Conservation (phyloP, 2,888 invertebrate species). For the Cheilosia impressa region DNA sequence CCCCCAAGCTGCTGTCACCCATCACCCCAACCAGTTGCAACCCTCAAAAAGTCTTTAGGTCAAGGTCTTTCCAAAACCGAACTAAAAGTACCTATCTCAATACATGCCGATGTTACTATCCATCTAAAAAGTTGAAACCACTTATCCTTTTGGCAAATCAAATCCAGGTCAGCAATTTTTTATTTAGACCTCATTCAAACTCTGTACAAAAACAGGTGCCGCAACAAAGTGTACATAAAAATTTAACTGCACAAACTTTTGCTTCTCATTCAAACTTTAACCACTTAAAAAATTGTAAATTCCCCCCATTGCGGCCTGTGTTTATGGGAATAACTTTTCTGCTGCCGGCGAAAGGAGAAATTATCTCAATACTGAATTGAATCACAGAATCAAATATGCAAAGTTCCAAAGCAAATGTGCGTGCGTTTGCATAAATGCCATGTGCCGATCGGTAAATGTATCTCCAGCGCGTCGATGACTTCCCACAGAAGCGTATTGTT, state of each 20-base stretch:
- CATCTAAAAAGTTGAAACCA: background rate
- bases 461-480: background rate
- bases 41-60: too few relatives aligned
- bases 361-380: background rate
- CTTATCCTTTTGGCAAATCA: background rate
- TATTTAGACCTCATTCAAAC: slow-evolving; percentile 14
- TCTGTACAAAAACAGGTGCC: background rate
- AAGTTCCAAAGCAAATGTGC: slow-evolving; percentile 39
- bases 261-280: slow-evolving; percentile 3
- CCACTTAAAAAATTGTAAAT: slow-evolving; percentile 9
- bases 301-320: background rate
- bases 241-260: slow-evolving; percentile 17
- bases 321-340: background rate
- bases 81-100: too few relatives aligned
- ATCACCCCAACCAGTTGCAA: too few relatives aligned
- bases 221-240: background rate
- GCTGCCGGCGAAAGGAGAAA: background rate
- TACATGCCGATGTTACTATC: too few relatives aligned
- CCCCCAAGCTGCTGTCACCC: too few relatives aligned
- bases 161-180: slow-evolving; percentile 44
- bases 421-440: slow-evolving; percentile 43
- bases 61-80: too few relatives aligned
- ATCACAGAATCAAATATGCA: slow-evolving; percentile 41
- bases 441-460: slow-evolving; percentile 10
- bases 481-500: background rate